Conservation (phyloP, 2,888 invertebrate species). For the Lacanobia wlatinum region DNA sequence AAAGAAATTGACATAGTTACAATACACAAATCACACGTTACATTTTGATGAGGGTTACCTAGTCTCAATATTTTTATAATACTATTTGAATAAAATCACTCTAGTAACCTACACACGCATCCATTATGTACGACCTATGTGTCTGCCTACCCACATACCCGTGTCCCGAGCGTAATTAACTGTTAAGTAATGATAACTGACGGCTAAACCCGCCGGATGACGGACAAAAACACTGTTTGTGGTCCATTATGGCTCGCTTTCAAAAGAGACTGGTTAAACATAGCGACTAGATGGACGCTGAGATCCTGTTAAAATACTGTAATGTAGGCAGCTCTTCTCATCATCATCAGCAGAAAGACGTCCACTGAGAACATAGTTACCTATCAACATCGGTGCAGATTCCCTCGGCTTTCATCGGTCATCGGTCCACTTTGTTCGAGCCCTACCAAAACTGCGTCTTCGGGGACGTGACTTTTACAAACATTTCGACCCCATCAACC, state of each 20-base stretch:
- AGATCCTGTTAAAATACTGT: background rate
- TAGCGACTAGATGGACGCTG: background rate
- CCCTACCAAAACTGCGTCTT: too few species aligned
- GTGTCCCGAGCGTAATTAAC: constrained; percentile 8
- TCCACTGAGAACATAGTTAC: background rate
- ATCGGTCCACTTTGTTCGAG: background rate
- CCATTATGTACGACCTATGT: background rate
- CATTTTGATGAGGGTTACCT: too few species aligned
- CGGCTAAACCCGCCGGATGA: constrained; percentile 1
- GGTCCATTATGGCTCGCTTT: background rate
- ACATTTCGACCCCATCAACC: background rate
- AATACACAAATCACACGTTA: too few species aligned
- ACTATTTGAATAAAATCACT: too few species aligned
- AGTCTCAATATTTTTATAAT: too few species aligned
- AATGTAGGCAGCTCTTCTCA: background rate
- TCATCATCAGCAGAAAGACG: background rate
- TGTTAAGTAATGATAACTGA: constrained; percentile 2
- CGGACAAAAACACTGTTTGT: background rate
- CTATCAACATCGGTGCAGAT: too few species aligned
- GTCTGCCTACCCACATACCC: background rate
- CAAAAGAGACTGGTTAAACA: background rate
- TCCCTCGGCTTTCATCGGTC: background rate
- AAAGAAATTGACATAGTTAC: too few species aligned
- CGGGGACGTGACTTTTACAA: too few species aligned
- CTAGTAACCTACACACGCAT: background rate